phyloP scores from a whole-genome alignment of 1,140 invertebrate genomes.

The Gonioctena quinquepunctata region DNA sequence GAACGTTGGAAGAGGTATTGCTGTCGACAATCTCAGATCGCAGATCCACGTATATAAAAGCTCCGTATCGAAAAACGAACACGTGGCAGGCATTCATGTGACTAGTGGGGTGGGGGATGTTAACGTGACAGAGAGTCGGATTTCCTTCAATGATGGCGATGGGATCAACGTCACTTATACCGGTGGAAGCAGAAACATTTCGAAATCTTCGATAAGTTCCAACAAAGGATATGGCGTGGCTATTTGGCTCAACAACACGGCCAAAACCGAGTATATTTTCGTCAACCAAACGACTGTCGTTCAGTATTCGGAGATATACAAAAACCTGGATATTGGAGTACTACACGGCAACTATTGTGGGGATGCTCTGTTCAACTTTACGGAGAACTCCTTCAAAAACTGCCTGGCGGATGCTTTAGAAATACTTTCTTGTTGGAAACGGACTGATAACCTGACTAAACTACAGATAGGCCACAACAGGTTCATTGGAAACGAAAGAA shows the following conservation, averaged over 20 bases:
- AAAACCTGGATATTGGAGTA: constrained; percentile 84
- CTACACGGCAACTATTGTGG: constrained; percentile 78
- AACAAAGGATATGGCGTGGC: constrained; percentile 86
- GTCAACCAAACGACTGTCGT: constrained; percentile 84
- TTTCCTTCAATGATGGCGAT: constrained; percentile 91
- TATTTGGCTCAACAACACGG: constrained; percentile 86
- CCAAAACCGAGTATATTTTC: constrained; percentile 75
- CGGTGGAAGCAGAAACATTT: constrained; percentile 88
- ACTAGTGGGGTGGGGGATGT: constrained; percentile 86
- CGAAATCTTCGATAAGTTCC: constrained; percentile 75
- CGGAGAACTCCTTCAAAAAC: constrained; percentile 81
- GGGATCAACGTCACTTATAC: constrained; percentile 89
- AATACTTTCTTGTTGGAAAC: constrained; percentile 79
- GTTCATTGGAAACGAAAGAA: constrained; percentile 76
- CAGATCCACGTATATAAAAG: constrained; percentile 79
- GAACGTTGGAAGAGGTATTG: constrained; percentile 92
- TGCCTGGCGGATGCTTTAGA: constrained; percentile 76
- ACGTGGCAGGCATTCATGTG: constrained; percentile 87
- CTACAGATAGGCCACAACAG: constrained; percentile 86
- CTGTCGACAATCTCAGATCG: constrained; percentile 81
- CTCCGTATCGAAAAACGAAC: constrained; percentile 83
- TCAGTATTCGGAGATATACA: constrained; percentile 83
- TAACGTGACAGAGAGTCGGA: constrained; percentile 86
- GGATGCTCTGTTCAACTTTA: constrained; percentile 80
- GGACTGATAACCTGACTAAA: constrained; percentile 61